These are phyloP conservation scores for Choloepus hoffmanni DNA, from an alignment of 2,113 vertebrate species.

Conservation along the genomic window DNA sequence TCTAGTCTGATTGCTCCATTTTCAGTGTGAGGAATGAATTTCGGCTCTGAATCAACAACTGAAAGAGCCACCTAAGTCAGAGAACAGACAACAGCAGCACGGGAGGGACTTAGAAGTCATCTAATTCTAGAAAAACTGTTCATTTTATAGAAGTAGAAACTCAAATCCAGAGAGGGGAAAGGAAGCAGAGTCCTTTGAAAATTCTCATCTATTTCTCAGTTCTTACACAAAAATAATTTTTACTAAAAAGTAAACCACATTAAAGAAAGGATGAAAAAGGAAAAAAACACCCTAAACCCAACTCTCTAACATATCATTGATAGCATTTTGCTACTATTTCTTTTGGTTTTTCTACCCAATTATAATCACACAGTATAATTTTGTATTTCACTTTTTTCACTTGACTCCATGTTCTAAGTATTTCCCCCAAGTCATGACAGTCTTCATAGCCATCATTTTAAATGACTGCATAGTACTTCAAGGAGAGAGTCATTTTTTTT, in stretches of 20 bases:
- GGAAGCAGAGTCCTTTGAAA: slow-evolving; percentile 36
- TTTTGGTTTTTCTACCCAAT: neutral
- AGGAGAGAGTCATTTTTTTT: slow-evolving; percentile 8
- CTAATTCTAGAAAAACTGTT: neutral
- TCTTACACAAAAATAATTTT: slow-evolving; percentile 27
- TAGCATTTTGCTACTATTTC: slow-evolving; percentile 25
- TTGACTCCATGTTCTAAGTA: neutral
- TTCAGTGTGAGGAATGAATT: neutral
- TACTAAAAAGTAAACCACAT: slow-evolving; percentile 59
- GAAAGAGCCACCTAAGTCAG: neutral
- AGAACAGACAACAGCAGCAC: neutral
- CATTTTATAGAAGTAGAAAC: slow-evolving; percentile 20
- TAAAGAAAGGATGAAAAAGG: slow-evolving; percentile 28
- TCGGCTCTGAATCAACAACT: neutral
- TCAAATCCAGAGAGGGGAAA: slow-evolving; percentile 26
- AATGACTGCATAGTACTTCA: neutral
- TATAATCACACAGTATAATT: neutral
- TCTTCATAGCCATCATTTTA: slow-evolving; percentile 10
- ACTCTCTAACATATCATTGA: neutral
- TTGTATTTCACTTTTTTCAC: neutral
- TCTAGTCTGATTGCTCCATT: neutral
- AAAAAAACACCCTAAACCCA: neutral
- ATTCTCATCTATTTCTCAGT: slow-evolving; percentile 19
- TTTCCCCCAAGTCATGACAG: neutral
- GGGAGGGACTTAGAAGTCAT: neutral